Evolutionary conservation across 1,140 invertebrate species (phyloP), one percentile per base, ranked within the genome.

Genomic region (Harpegnathos saltator): DNA sequence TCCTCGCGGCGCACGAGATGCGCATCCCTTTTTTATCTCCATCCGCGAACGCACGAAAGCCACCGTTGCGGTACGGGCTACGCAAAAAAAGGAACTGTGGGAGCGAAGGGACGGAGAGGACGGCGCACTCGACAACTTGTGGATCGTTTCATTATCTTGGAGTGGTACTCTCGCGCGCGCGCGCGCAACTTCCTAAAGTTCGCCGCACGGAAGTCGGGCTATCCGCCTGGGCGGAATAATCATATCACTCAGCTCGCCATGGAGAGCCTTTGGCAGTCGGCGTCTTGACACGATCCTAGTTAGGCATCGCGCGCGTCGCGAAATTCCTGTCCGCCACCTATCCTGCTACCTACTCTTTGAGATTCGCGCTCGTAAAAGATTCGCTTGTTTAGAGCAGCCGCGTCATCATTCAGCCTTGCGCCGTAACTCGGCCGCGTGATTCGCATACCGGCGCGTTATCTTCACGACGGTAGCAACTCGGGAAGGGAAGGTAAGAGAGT

Each of bases 141-240:
- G 90, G 91, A 91, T 92, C 90, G 91, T 92, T 93, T 92, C 91
- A 93, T 93, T 92, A 92, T 91, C 90, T 88, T 89, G 63, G 80
- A 92, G 91, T 90, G 85, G 89, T 91, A 87, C 89, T 86, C 71
- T 65, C 81, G 88, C 71, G 75, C 86, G n/a, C n/a, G n/a, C n/a
- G n/a, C n/a, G n/a, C n/a, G n/a, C n/a, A n/a, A 91, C 92, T 91
- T 93, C 90, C 74, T 89, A 85, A 92, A 93, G 90, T 91, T 92
- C 91, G 87, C 89, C 85, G 89, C 85, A 65, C 73, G 71, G 69
- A 91, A 80, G 89, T 89, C 82, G 85, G 75, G 85, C 74, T 85
- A 92, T 92, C 83, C 87, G 86, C 61, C 85, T 85, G 82, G 89
- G 85, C 65, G 84, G 88, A 92, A 92, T 92, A 93, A 92, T 92